Percentiles rank a stretch among this genome's conserved stretches.
Conservation (phyloP, 30 jellyfish, hydroid and myxozoan genomes). For the Cassiopea xamachana region DNA sequence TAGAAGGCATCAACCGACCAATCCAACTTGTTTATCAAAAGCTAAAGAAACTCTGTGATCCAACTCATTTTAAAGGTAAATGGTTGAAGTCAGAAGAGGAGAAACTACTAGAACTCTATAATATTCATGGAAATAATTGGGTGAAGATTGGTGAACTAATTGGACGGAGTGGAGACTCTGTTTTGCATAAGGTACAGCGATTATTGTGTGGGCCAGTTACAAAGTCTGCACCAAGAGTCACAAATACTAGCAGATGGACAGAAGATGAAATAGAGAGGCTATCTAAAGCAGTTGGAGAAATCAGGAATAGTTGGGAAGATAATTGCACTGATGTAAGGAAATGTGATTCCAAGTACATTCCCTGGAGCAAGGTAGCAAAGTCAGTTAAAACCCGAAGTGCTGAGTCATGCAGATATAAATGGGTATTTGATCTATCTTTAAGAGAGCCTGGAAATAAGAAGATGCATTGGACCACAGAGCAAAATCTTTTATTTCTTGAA, state of each 20-base stretch:
- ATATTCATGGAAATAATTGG: slow-evolving; percentile 53
- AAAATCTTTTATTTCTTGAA: background rate
- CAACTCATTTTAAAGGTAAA: slow-evolving; percentile 43
- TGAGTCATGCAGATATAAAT: slow-evolving; percentile 49
- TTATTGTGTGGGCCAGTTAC: background rate
- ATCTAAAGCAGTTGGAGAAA: background rate
- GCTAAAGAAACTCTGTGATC: slow-evolving; percentile 28
- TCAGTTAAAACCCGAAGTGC: slow-evolving; percentile 43
- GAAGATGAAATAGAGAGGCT: slow-evolving; percentile 21
- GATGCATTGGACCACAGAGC: slow-evolving; percentile 30
- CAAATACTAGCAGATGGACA: slow-evolving; percentile 5
- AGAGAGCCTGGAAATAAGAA: background rate
- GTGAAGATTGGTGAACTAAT: slow-evolving; percentile 24
- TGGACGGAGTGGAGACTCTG: slow-evolving; percentile 36
- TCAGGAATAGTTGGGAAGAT: background rate
- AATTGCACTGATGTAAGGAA: background rate
- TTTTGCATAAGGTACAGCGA: background rate
- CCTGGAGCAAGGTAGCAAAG: slow-evolving; percentile 39
- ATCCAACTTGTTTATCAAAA: slow-evolving; percentile 5
- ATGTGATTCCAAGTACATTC: background rate
- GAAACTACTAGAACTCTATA: background rate
- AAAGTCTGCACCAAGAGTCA: background rate
- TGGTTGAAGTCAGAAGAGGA: slow-evolving; percentile 31
- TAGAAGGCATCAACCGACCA: slow-evolving; percentile 60
- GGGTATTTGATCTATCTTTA: slow-evolving; percentile 33